Base-by-base conservation (phyloP, 2,113 vertebrate genomes). In the Cyprinodon variegatus region DNA sequence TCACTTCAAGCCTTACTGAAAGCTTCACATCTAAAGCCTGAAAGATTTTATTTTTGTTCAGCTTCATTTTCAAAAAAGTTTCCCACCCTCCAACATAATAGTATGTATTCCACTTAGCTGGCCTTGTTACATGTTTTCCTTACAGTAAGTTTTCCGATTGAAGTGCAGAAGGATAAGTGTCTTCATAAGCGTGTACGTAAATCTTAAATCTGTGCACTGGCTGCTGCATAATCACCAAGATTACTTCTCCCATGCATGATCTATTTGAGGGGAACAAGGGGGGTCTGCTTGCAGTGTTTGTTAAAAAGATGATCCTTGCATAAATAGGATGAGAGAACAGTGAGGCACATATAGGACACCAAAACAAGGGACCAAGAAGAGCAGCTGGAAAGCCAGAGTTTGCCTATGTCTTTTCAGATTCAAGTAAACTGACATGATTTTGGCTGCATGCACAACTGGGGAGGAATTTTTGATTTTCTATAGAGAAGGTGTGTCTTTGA, bases 191-290 rank as follows among this genome's bases (percentile, higher is more conserved):
- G 36, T 29, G 14, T 48, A 1, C 22, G 43, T 72, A 22, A 59
- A 20, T 66, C 29, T 59, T 40, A 66, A 43, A 45, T 50, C 46
- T 61, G 12, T 57, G 59, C 64, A 6, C 38, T 50, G 53, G 11
- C 68, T 78, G 39, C 14, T 36, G 37, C 72, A 13, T 46, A 20
- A 46, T 68, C n/a, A 41, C 14, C 0, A 72, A 66, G 79, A 62
- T 65, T 76, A 36, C 60, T 65, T 41, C 78, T 77, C 79, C 46
- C 77, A 78, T 86, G 85, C 83, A 84, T 89, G 91, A 93, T 93
- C 79, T 84, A 65, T 57, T 84, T 82, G 60, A 82, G 75, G 46
- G 79, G 78, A 90, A 92, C 89, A 92, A 92, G 92, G 87, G 80
- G 72, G 74, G 69, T 87, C 83, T 79, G 82, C 82, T 80, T 86